Evolutionary conservation across 1,140 invertebrate genomes (phyloP).

Genomic region (Pseudomyrmex cubaensis): DNA sequence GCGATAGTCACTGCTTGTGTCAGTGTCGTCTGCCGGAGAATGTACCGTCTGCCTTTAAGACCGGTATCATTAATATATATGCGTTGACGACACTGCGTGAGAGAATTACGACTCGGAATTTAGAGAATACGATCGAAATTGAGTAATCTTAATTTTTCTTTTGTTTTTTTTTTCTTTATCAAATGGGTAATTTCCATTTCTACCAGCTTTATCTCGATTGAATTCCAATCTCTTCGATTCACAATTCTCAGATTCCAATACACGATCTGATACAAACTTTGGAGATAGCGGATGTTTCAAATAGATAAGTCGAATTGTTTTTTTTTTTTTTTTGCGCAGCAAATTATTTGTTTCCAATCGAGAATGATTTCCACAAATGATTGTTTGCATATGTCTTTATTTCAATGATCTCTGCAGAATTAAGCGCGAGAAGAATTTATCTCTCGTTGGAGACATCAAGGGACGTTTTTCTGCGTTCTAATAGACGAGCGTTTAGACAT

Average conservation of each 20-base stretch:
- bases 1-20: slow-evolving; percentile 69
- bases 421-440: background rate
- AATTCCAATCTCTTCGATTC: too few relatives aligned
- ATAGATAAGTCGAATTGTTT: slow-evolving; percentile 37
- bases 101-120: too few relatives aligned
- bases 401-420: too few relatives aligned
- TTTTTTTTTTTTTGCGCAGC: slow-evolving; percentile 6
- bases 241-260: too few relatives aligned
- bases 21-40: slow-evolving; percentile 69
- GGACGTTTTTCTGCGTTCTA: background rate
- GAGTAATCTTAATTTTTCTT: too few relatives aligned
- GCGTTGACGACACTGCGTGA: too few relatives aligned
- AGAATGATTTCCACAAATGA: slow-evolving; percentile 6
- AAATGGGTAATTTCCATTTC: too few relatives aligned
- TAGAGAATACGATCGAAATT: too few relatives aligned
- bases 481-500: background rate
- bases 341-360: background rate
- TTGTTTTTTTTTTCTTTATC: too few relatives aligned
- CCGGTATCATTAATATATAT: too few relatives aligned
- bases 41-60: slow-evolving; percentile 26
- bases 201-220: too few relatives aligned
- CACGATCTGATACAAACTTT: too few relatives aligned
- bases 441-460: background rate
- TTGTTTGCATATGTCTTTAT: background rate
- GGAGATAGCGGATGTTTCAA: slow-evolving; percentile 27